A percentile compares a stretch with the other conserved stretches of the same genome.
Evolutionary conservation across 1,140 invertebrate species (phyloP).

Genomic region (Lethocerus indicus): DNA sequence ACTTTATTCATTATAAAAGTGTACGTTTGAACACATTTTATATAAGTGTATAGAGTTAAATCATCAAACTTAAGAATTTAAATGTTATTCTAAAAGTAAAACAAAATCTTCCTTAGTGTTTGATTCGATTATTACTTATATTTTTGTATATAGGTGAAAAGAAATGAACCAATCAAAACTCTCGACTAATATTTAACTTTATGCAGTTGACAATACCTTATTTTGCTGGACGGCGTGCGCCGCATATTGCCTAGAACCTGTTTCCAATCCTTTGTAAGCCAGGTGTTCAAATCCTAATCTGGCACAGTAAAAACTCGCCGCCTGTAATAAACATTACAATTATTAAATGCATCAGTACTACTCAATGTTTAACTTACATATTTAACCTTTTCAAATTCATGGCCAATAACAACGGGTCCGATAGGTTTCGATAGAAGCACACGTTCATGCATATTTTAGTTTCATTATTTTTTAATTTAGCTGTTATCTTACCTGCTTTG

Average conservation of each 20-base stretch:
- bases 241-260: constrained; percentile 65
- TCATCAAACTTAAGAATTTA: too few species aligned
- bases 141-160: too few species aligned
- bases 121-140: too few species aligned
- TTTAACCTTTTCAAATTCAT: not conserved
- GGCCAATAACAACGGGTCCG: not conserved
- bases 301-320: constrained; percentile 82
- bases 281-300: constrained; percentile 86
- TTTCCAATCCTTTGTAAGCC: constrained; percentile 90
- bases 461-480: not conserved
- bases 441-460: not conserved
- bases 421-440: not conserved
- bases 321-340: constrained; percentile 36
- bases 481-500: constrained; percentile 65
- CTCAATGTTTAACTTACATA: not conserved
- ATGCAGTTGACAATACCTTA: constrained; percentile 55
- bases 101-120: too few species aligned
- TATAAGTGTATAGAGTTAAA: too few species aligned
- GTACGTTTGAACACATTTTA: too few species aligned
- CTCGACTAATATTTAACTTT: too few species aligned
- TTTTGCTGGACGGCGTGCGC: constrained; percentile 83
- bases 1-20: too few species aligned
- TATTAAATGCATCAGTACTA: not conserved
- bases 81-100: too few species aligned
- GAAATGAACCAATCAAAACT: too few species aligned